phyloP scores from a whole-genome alignment of 1,140 invertebrate genomes.

The Gryllus bimaculatus region DNA sequence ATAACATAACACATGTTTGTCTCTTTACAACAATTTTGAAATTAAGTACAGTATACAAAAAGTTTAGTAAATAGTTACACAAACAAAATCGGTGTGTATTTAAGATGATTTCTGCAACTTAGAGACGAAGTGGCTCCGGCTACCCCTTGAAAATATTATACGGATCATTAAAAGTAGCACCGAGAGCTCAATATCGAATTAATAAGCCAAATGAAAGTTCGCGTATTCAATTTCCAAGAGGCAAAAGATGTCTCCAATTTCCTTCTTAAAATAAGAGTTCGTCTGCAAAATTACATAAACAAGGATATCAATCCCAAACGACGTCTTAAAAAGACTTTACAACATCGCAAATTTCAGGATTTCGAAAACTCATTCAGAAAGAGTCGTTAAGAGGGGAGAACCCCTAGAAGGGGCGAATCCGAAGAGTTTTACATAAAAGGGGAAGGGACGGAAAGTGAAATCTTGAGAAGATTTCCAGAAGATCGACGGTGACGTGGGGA shows the following conservation, averaged over 20 bases:
- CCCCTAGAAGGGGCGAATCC: neutral
- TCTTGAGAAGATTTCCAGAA: neutral
- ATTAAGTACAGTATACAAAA: neutral
- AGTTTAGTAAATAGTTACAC: neutral
- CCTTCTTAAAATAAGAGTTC: neutral
- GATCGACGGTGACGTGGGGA: neutral
- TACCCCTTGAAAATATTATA: too few relatives aligned
- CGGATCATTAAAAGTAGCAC: neutral
- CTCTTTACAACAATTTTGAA: neutral
- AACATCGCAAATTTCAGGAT: neutral
- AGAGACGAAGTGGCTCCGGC: too few relatives aligned
- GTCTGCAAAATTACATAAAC: neutral
- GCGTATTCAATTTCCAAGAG: neutral
- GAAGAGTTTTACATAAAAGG: conserved; percentile 1
- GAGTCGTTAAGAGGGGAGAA: neutral
- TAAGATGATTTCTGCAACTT: neutral
- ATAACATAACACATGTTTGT: too few relatives aligned
- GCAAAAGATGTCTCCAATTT: neutral
- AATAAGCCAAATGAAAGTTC: neutral
- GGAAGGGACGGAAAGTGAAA: neutral
- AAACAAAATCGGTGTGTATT: neutral
- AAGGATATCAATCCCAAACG: neutral
- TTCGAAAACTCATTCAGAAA: conserved; percentile 5
- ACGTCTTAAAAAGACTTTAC: neutral
- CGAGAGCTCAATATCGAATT: neutral